A percentile compares a stretch with the other conserved stretches of the same genome.
These are phyloP conservation scores for Papilio elwesi DNA, from an alignment of 2,888 invertebrate species.

Conservation along the genomic window DNA sequence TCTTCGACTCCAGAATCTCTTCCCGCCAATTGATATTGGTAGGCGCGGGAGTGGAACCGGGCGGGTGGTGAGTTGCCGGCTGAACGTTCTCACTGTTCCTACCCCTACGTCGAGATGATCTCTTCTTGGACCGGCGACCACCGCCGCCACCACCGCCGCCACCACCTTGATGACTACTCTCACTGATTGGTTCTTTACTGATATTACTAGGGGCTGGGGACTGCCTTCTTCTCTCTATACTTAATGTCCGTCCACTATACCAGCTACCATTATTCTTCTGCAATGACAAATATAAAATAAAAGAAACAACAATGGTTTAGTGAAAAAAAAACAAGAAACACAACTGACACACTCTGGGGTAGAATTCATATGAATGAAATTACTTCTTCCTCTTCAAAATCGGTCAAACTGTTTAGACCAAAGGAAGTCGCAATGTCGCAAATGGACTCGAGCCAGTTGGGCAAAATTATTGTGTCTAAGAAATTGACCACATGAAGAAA, in stretches of 20 bases:
- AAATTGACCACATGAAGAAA: too few species aligned
- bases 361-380: too few species aligned
- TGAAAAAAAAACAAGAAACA: too few species aligned
- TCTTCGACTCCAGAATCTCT: conserved; percentile 78
- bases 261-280: conserved; percentile 65
- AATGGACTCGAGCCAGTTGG: too few species aligned
- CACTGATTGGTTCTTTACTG: conserved; percentile 28
- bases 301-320: neutral
- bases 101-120: conserved; percentile 50
- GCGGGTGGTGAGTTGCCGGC: conserved; percentile 52
- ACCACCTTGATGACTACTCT: conserved; percentile 43
- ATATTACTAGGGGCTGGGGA: conserved; percentile 56
- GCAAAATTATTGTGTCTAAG: too few species aligned
- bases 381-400: too few species aligned
- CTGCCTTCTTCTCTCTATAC: conserved; percentile 66
- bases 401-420: too few species aligned
- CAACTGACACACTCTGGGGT: too few species aligned
- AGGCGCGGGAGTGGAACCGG: conserved; percentile 55
- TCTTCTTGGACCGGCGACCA: conserved; percentile 48
- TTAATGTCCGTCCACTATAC: conserved; percentile 63
- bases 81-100: conserved; percentile 55
- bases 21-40: conserved; percentile 75
- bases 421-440: too few species aligned
- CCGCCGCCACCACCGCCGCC: conserved; percentile 44
- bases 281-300: conserved; percentile 39